phyloP scores from a whole-genome alignment of 1,140 invertebrate genomes.

The Episyrphus balteatus region DNA sequence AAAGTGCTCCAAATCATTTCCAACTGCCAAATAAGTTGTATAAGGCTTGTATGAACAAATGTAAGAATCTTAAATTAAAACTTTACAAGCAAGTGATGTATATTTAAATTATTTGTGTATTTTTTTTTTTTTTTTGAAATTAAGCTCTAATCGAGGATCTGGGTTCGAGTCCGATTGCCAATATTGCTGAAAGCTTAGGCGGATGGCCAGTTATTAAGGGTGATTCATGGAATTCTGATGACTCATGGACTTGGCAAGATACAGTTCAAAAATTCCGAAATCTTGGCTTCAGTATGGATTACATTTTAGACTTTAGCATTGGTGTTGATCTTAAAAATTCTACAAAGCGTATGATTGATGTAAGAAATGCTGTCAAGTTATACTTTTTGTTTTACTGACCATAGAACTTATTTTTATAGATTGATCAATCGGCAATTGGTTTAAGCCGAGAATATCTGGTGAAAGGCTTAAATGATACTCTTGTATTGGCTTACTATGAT shows the following conservation, averaged over 20 bases:
- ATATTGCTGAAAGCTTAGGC: slow-evolving; percentile 64
- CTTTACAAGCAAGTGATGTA: background rate
- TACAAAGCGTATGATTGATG: slow-evolving; percentile 72
- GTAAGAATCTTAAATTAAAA: slow-evolving; percentile 42
- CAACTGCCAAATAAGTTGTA: slow-evolving; percentile 66
- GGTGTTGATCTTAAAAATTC: slow-evolving; percentile 86
- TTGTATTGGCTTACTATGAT: slow-evolving; percentile 66
- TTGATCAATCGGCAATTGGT: slow-evolving; percentile 86
- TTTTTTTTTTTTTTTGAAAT: slow-evolving; percentile 12
- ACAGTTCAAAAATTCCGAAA: slow-evolving; percentile 68
- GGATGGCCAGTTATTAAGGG: slow-evolving; percentile 84
- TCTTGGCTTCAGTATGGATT: slow-evolving; percentile 77
- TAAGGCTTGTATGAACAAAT: slow-evolving; percentile 75
- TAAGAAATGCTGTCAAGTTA: slow-evolving; percentile 49
- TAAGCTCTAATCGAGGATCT: slow-evolving; percentile 58
- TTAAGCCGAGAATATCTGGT: slow-evolving; percentile 80
- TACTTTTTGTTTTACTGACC: background rate
- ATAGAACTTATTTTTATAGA: slow-evolving; percentile 39
- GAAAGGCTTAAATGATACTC: slow-evolving; percentile 67
- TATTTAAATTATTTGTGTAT: background rate
- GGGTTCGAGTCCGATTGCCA: slow-evolving; percentile 56
- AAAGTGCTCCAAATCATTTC: slow-evolving; percentile 60
- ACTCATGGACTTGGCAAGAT: slow-evolving; percentile 66
- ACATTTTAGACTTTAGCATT: slow-evolving; percentile 86
- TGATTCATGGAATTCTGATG: slow-evolving; percentile 56